These are phyloP conservation scores for Dermolepida albohirtum DNA, from an alignment of 2,888 invertebrate genomes.

Conservation along the genomic window DNA sequence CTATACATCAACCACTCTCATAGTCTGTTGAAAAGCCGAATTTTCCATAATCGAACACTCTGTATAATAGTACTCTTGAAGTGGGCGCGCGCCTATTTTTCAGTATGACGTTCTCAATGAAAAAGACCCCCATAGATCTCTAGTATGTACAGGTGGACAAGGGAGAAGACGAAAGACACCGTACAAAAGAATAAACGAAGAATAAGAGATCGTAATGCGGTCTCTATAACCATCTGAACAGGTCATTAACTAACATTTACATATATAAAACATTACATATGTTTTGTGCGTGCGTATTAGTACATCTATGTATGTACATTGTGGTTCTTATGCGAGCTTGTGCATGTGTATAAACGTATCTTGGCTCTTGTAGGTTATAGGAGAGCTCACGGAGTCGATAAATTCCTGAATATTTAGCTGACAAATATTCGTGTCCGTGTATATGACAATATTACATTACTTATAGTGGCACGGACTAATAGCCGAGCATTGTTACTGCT, in stretches of 20 bases:
- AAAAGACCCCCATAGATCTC: constrained; percentile 6
- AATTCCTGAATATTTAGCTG: constrained; percentile 52
- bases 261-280: constrained; percentile 49
- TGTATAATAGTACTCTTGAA: not conserved
- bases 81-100: constrained; percentile 20
- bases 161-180: not conserved
- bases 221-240: constrained; percentile 20
- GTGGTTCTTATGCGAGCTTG: too few species aligned
- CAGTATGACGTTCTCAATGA: constrained; percentile 21
- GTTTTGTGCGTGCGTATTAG: constrained; percentile 11
- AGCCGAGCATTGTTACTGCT: constrained; percentile 60
- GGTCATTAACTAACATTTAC: constrained; percentile 49
- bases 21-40: too few species aligned
- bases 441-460: constrained; percentile 57
- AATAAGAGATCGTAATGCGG: constrained; percentile 42
- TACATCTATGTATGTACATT: not conserved
- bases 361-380: too few species aligned
- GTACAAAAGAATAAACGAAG: constrained; percentile 12
- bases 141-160: not conserved
- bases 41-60: not conserved
- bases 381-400: constrained; percentile 41
- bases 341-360: too few species aligned
- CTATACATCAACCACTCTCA: too few species aligned
- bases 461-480: constrained; percentile 56
- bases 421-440: constrained; percentile 54